Percentiles rank a stretch among this genome's conserved stretches.
Evolutionary conservation across 2,113 vertebrate genomes (phyloP).

Genomic region (Corythaixoides concolor): DNA sequence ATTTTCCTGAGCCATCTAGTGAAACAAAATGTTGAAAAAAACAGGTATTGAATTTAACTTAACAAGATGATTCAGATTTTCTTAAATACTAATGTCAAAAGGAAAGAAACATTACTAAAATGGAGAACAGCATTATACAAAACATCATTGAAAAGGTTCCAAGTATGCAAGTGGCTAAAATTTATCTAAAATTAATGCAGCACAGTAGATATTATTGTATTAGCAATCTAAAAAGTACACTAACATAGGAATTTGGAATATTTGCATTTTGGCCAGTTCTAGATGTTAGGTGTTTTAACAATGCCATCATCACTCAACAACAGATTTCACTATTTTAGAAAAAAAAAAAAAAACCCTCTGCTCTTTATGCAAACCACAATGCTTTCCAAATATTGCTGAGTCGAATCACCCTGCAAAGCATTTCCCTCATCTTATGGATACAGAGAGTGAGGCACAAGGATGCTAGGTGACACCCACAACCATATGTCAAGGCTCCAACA

Average conservation of each 20-base stretch:
- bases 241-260: not conserved
- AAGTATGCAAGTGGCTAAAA: not conserved
- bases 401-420: not conserved
- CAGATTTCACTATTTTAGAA: not conserved
- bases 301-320: not conserved
- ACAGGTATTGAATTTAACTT: not conserved
- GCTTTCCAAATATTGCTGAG: not conserved
- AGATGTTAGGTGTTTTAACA: not conserved
- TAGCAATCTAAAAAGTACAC: not conserved
- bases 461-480: slow-evolving; percentile 14
- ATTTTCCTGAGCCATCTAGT: not conserved
- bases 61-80: not conserved
- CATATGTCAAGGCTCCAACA: not conserved
- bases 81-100: not conserved
- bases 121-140: not conserved
- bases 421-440: not conserved
- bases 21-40: not conserved
- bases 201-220: not conserved
- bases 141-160: not conserved
- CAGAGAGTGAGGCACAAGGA: not conserved
- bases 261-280: not conserved
- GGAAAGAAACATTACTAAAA: not conserved
- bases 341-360: not conserved
- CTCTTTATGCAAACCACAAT: not conserved
- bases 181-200: not conserved